A percentile compares a stretch with the other conserved stretches of the same genome.
These are phyloP conservation scores for Cryptotermes secundus DNA, from an alignment of 1,140 invertebrate species.

Conservation along the genomic window DNA sequence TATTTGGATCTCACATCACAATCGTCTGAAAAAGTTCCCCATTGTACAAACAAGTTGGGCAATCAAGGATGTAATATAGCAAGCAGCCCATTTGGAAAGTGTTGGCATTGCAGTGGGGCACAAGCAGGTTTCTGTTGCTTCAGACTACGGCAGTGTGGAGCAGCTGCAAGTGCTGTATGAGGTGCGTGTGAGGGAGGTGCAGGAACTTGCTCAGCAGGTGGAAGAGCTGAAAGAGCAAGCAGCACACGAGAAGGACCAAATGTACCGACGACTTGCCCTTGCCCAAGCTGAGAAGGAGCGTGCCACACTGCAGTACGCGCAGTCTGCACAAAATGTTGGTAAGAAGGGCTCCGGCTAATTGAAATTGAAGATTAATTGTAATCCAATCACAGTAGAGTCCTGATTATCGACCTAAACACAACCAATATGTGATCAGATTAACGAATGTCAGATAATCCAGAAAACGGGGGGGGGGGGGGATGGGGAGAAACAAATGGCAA, in stretches of 20 bases:
- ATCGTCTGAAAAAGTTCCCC: background rate
- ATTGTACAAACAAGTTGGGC: background rate
- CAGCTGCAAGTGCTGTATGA: slow-evolving; percentile 20
- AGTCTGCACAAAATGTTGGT: background rate
- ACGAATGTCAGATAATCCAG: too few relatives aligned
- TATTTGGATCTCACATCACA: background rate
- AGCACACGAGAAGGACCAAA: background rate
- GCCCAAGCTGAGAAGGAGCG: background rate
- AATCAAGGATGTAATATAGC: background rate
- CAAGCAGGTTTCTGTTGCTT: background rate
- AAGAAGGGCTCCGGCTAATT: background rate
- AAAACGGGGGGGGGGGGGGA: too few relatives aligned
- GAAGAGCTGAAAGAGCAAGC: background rate
- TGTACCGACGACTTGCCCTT: background rate
- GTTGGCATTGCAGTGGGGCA: background rate
- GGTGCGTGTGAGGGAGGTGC: slow-evolving; percentile 24
- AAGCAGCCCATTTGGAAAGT: background rate
- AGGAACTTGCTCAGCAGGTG: background rate
- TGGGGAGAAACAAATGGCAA: too few relatives aligned
- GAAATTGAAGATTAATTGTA: too few relatives aligned
- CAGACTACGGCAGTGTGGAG: background rate
- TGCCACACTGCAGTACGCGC: background rate
- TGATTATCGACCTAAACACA: too few relatives aligned
- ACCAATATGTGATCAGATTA: too few relatives aligned
- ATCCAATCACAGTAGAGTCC: too few relatives aligned